Conservation (phyloP, 1,140 invertebrate genomes). For the Bombus waltoni region DNA sequence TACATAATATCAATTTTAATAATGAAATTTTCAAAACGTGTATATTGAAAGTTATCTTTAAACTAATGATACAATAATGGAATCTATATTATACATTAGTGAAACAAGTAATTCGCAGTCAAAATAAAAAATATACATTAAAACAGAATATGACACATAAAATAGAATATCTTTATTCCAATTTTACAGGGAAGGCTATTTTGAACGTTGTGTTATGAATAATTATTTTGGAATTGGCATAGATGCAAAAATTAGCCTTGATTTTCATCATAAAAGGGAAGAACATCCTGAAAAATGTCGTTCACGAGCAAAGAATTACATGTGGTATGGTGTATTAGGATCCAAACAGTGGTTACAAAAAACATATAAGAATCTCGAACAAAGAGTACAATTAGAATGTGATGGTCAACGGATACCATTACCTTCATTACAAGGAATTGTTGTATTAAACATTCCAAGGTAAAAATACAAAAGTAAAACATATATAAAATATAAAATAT, state of each 20-base stretch:
- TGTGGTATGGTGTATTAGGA: conserved; percentile 98
- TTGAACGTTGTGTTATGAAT: conserved; percentile 98
- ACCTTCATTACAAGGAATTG: conserved; percentile 97
- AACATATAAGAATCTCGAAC: conserved; percentile 98
- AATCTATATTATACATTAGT: too few species aligned
- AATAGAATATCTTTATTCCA: not conserved
- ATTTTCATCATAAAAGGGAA: conserved; percentile 98
- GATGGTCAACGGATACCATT: conserved; percentile 95
- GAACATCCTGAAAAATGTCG: conserved; percentile 99
- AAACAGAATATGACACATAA: not conserved
- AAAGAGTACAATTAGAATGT: conserved; percentile 96
- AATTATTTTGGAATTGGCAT: conserved; percentile 99
- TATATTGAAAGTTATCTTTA: not conserved
- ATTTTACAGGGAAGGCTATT: conserved; percentile 90
- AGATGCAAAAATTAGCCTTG: conserved; percentile 98
- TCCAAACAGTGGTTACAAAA: conserved; percentile 95
- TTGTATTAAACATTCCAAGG: conserved; percentile 98
- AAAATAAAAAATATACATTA: not conserved
- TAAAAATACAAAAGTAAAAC: conserved; percentile 67
- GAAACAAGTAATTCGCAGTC: not conserved
- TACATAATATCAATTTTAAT: not conserved
- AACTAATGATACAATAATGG: not conserved
- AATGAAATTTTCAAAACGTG: not conserved
- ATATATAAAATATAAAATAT: conserved; percentile 16
- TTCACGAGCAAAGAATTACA: conserved; percentile 96